Base-by-base conservation (phyloP, 2,888 invertebrate genomes). In the Myopa tessellatipennis region DNA sequence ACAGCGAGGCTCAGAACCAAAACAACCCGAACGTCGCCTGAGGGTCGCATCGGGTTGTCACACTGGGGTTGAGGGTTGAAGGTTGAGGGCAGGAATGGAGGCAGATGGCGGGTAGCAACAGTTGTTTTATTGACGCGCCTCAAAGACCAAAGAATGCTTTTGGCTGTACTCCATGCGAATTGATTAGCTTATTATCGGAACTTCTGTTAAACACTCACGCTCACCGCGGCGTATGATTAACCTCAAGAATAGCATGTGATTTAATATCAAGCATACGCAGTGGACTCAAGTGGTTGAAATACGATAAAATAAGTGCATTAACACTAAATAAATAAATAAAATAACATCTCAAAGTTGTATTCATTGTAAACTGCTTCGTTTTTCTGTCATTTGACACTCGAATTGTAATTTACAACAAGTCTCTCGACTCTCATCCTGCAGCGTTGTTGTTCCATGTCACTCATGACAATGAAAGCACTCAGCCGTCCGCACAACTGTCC, bases 151-250 rank as follows among this genome's bases (percentile, higher is more conserved):
- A 63, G 36, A 36, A 34, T 8, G 34, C 14, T 45, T 45, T 26
- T 26, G 26, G 26, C 26, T 26, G 26, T 26, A 26, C 26, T 26
- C 26, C 26, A 26, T 26, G 26, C 26, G 2, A 26, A 26, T 26
- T 26, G 26, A 26, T 26, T 26, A 26, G 26, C 26, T 26, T 26
- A 26, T 26, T 26, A 26, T 26, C 2, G 26, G 26, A 26, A 26
- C 26, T 6, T 38, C 14, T 65, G 26, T 5, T 40, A 38, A 38
- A 16, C 10, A 12, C 4, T 10, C 16, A 10, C n/a, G 67, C 7
- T 67, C 65, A 65, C 6, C 65, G 65, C 5, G 65, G 34, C 65
- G 65, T 65, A 65, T 65, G 65, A 65, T 65, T 8, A 38, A 65
- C 65, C 38, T 34, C 10, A 50, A 6, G 55, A 5, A 55, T 55